Percentiles rank a stretch among this genome's conserved stretches.
Evolutionary conservation across 2,797 vertebrate genomes (phyloP).

Genomic region (Schizopygopsis malacanthus): DNA sequence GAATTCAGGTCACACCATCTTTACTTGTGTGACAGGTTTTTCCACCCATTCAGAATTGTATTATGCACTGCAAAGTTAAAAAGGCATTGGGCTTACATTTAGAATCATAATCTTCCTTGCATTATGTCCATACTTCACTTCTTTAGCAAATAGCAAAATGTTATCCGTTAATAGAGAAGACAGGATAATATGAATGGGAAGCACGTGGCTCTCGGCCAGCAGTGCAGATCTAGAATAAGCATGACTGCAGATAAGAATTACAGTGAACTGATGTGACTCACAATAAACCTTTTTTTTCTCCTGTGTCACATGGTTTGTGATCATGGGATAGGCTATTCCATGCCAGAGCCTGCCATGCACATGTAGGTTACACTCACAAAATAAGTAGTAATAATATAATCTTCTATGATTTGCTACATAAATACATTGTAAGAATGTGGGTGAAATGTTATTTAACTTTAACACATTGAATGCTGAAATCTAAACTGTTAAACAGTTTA

Average conservation of each 20-base stretch:
- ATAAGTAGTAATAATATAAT: neutral
- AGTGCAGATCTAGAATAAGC: slow-evolving; percentile 31
- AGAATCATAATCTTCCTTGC: neutral
- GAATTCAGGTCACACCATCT: slow-evolving; percentile 23
- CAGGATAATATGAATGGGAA: slow-evolving; percentile 5
- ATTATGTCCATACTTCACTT: neutral
- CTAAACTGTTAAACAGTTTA: neutral
- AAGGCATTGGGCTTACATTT: slow-evolving; percentile 6
- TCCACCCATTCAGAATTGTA: slow-evolving; percentile 34
- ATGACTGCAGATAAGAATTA: slow-evolving; percentile 3
- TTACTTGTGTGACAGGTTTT: slow-evolving; percentile 37
- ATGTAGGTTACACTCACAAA: slow-evolving; percentile 55
- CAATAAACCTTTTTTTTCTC: slow-evolving; percentile 47
- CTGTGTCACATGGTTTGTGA: slow-evolving; percentile 68
- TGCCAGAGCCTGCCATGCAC: slow-evolving; percentile 53
- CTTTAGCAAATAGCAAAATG: neutral
- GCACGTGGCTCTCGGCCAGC: neutral
- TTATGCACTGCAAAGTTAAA: neutral
- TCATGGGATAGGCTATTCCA: slow-evolving; percentile 66
- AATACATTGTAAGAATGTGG: neutral
- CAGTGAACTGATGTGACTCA: slow-evolving; percentile 29
- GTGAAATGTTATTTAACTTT: neutral
- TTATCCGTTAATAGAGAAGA: neutral
- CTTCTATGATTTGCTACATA: neutral
- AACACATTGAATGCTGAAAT: neutral